Base-by-base conservation (phyloP, 1,140 invertebrate genomes). In the Drosophila paulistorum region DNA sequence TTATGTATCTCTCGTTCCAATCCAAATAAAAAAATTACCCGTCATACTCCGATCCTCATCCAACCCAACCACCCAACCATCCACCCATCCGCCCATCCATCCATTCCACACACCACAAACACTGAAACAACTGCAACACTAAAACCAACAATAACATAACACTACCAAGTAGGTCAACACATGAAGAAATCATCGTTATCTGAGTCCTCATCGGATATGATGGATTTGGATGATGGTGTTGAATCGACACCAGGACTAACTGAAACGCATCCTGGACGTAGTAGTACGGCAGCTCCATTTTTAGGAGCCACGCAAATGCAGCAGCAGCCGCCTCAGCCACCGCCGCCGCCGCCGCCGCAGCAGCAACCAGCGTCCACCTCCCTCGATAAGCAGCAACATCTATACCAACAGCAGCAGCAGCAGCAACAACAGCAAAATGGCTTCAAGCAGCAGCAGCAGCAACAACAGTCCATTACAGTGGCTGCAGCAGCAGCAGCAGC, bases 121-220 rank as follows among this genome's bases (percentile, higher is more conserved):
- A 65, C 64, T 55, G 39, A 65, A 45, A 68, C 59, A 67, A 68
- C 65, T 67, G 77, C 59, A 54, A 77, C 65, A 81, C 62, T 82
- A 74, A 76, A 81, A 86, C 82, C 80, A 86, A 87, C 83, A 81
- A 86, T 79, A 83, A 77, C 84, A 87, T 89, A 87, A 83, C 79
- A 87, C 80, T 74, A 91, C 90, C 90, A 91, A 90, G 72, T 94
- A 96, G 96, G 96, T 93, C 95, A 97, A 94, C 96, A 97, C 93
- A 95, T 97, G 94, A 97, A 97, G 94, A 97, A 97, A 92, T 96
- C 96, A 91, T 97, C 97, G 84, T 95, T 97, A 92, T 97, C 97
- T 79, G 97, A 98, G 93, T 98, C 97, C 67, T 97, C 97, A 81
- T 98, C 97, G 79, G 97, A 98, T 92, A 96, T 98, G 92, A 97